Percentiles rank a stretch among this genome's conserved stretches.
These are phyloP conservation scores for Venusia cambrica DNA, from an alignment of 2,888 invertebrate genomes.

Conservation along the genomic window DNA sequence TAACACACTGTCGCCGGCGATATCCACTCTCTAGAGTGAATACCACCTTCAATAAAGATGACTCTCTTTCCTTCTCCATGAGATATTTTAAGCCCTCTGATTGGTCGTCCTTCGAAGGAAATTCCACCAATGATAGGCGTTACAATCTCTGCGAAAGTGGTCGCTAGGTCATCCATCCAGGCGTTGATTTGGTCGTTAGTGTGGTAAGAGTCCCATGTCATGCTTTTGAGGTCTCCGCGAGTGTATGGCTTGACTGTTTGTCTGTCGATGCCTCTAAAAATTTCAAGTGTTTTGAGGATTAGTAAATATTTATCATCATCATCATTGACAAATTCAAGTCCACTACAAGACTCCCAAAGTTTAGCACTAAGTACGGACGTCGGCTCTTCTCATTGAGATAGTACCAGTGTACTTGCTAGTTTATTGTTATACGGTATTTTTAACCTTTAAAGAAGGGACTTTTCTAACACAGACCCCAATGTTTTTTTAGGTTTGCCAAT, in stretches of 20 bases:
- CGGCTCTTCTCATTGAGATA: no score
- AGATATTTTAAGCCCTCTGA: conserved; percentile 67
- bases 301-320: no score
- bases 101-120: conserved; percentile 63
- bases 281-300: no score
- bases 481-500: no score
- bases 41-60: conserved; percentile 69
- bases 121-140: conserved; percentile 57
- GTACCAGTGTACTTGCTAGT: no score
- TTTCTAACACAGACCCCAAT: no score
- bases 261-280: conserved; percentile 65
- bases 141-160: conserved; percentile 65
- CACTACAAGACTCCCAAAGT: no score
- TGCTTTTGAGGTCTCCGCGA: conserved; percentile 32
- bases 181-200: conserved; percentile 79
- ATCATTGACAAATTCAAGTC: no score
- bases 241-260: conserved; percentile 47
- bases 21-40: conserved; percentile 90
- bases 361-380: no score
- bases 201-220: conserved; percentile 81
- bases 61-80: conserved; percentile 49
- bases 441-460: no score
- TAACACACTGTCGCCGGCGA: conserved; percentile 83
- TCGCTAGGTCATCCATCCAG: conserved; percentile 78
- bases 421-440: no score